Base-by-base conservation (phyloP, 2,888 invertebrate species). In the Prionchulus punctatus region DNA sequence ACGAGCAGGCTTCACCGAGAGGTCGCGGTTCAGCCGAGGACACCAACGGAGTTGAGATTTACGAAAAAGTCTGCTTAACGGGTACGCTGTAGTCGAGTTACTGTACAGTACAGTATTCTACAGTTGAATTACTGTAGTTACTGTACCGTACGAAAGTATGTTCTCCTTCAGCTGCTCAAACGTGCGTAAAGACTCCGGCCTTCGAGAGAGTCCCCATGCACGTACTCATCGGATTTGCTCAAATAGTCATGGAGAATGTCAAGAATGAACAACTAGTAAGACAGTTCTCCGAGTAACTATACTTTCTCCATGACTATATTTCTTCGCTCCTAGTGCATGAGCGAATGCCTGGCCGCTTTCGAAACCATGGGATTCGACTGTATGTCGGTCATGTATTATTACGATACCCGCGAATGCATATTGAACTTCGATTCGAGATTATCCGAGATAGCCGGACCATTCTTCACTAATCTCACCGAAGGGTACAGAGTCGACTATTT, bases 371-470 rank as follows among this genome's bases (percentile, higher is more conserved):
- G 43, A 2, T 56, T 58, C 30, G 30, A 23, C 7, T 58, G 58
- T 30, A 23, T 56, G 3, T 58, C 58, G n/a, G 58, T 43, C 18
- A 56, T 58, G 58, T 58, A 56, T 28, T 58, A 51, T 30, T 43
- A 26, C 53, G 43, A 52, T 2, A 30, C 30, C 15, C 21, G 45
- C n/a, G 52, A 56, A 27, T 58, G 58, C 48, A 28, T 56, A 3
- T 21, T 58, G 36, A 58, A 58, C 26, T 45, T 23, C 31, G 56
- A 58, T 7, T 31, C 57, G 18, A 23, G 26, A 2, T 2, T 43
- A 12, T 3, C 25, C 3, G 23, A 12, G 2, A 43, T 27, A 2
- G n/a, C 30, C 28, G 27, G 31, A 21, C 42, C 36, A 2, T 49
- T 26, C 28, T 49, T 57, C 2, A 21, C 55, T 30, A 31, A 56